A percentile compares a stretch with the other conserved stretches of the same genome.
phyloP scores from a whole-genome alignment of 2,113 vertebrate genomes.

The Himantopus leucocephalus region DNA sequence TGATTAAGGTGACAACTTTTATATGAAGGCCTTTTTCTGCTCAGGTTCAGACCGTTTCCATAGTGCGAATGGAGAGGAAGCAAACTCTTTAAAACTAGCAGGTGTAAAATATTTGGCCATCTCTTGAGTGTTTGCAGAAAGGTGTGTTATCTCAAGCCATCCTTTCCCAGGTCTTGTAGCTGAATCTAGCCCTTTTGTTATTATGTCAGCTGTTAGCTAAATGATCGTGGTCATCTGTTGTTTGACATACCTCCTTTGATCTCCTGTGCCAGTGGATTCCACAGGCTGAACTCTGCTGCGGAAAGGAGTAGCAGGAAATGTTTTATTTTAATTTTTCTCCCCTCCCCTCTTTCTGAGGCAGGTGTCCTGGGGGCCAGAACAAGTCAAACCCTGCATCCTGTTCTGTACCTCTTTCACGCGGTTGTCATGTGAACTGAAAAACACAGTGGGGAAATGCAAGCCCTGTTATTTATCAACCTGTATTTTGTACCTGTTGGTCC shows the following conservation, averaged over 20 bases:
- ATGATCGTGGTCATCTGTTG: not conserved
- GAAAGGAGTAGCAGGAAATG: conserved; percentile 48
- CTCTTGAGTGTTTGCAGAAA: not conserved
- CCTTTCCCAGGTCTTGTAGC: not conserved
- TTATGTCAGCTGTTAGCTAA: not conserved
- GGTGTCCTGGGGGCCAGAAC: not conserved
- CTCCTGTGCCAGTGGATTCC: conserved; percentile 27
- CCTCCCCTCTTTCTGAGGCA: not conserved
- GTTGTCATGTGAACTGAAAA: conserved; percentile 39
- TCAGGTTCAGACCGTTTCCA: not conserved
- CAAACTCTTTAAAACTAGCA: not conserved
- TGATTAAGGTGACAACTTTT: not conserved
- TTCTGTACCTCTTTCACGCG: not conserved
- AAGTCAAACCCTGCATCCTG: conserved; percentile 11
- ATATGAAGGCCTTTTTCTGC: not conserved
- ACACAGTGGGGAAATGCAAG: not conserved
- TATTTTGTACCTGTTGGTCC: conserved; percentile 10
- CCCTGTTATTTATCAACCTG: conserved; percentile 40
- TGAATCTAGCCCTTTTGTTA: not conserved
- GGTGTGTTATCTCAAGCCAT: not conserved
- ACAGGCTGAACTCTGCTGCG: not conserved
- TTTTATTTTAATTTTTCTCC: not conserved
- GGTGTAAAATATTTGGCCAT: not conserved
- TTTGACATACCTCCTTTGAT: conserved; percentile 44
- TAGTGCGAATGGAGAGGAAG: not conserved